Base-by-base conservation (phyloP, 2,888 invertebrate genomes). In the Trichogramma evanescens region DNA sequence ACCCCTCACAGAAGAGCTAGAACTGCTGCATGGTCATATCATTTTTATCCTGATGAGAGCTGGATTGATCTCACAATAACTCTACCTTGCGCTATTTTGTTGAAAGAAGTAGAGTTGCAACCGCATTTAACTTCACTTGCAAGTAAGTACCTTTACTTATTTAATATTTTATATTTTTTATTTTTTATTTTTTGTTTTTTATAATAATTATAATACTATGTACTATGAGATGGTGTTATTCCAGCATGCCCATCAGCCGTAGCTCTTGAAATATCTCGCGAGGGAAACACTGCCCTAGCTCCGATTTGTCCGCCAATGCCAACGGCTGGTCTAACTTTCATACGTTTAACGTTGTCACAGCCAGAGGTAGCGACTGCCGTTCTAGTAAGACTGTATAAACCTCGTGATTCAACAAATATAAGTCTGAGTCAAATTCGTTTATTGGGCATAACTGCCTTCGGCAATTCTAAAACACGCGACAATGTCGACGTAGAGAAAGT, bases 21-120 rank as follows among this genome's bases (percentile, higher is more conserved):
- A 62, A 90, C 92, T 1, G 91, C 95, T 4, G 89, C 94, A n/a
- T 96, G 95, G 95, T 90, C 91, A 42, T 95, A 95, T 80, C 93
- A 95, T 81, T 96, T 94, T 81, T 94, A 93, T 80, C 91, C 92
- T 42, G 86, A 87, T 68, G 93, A 95, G 79, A 89, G 89, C 46
- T 92, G 91, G 80, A 89, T 95, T 0, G 94, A 95, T 76, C 82
- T 96, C 50, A 89, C 89, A 5, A 83, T 96, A 56, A 86, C 88
- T 38, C 80, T 96, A 69, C 95, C 95, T 0, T 93, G 93, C 74
- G 93, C 95, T 10, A 87, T 94, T 70, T 81, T 93, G 67, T 80
- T 96, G 59, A 88, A 90, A 69, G 94, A 95, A 80, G 89, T 95
- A 50, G 93, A 92, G 70, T 79, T 94, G 63, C 89, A 91, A 74